Conservation (phyloP, 2,888 invertebrate species). For the Tolmerus cingulatus region DNA sequence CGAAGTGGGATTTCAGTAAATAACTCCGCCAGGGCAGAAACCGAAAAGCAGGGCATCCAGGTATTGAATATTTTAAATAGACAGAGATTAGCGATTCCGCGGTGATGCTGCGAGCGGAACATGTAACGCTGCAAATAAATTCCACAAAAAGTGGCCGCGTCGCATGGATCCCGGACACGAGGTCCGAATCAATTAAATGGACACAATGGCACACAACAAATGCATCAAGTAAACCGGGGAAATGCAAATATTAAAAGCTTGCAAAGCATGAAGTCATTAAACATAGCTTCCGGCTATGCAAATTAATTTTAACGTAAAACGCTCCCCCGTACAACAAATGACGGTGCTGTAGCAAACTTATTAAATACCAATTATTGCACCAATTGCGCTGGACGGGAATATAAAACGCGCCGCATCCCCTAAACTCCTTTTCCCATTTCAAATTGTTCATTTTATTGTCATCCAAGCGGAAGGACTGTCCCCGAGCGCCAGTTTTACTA, state of each 20-base stretch:
- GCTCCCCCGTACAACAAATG: neutral
- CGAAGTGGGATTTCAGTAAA: neutral
- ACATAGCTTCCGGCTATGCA: constrained; percentile 4
- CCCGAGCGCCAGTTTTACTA: neutral
- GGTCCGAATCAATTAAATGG: neutral
- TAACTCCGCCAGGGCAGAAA: neutral
- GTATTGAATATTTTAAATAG: constrained; percentile 3
- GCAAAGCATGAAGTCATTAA: constrained; percentile 10
- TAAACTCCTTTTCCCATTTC: neutral
- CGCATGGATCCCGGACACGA: neutral
- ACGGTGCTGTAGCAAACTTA: neutral
- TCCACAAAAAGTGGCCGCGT: neutral
- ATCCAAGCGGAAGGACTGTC: neutral
- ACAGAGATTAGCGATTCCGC: constrained; percentile 1
- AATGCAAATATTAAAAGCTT: constrained; percentile 25
- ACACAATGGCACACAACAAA: neutral
- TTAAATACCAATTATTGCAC: constrained; percentile 11
- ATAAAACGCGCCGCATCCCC: neutral
- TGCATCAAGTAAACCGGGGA: neutral
- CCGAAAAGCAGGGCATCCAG: neutral
- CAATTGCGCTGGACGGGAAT: neutral
- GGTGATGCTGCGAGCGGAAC: neutral
- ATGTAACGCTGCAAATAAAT: neutral
- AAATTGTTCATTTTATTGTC: neutral
- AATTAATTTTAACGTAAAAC: constrained; percentile 14